A percentile compares a stretch with the other conserved stretches of the same genome.
These are phyloP conservation scores for Bombus polaris DNA, from an alignment of 1,140 invertebrate genomes.

Conservation along the genomic window DNA sequence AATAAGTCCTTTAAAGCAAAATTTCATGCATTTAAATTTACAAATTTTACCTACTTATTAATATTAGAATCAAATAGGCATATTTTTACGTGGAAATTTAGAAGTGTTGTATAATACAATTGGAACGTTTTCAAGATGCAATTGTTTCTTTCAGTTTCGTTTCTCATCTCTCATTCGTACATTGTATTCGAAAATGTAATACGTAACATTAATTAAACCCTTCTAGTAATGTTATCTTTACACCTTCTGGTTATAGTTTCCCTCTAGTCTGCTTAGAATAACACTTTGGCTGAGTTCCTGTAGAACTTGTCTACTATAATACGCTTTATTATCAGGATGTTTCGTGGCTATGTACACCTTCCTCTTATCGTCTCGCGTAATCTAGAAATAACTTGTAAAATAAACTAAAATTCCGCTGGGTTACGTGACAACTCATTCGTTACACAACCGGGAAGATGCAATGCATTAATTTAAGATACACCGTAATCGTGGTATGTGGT, in stretches of 20 bases:
- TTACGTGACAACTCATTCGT: constrained; percentile 17
- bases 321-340: constrained; percentile 27
- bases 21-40: no score
- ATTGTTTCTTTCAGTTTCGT: neutral
- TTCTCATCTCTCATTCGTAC: neutral
- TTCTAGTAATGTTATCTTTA: constrained; percentile 36
- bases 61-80: no score
- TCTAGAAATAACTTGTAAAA: neutral
- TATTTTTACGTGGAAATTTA: no score
- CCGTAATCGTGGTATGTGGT: neutral
- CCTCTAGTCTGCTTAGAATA: neutral
- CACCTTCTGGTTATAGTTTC: constrained; percentile 7
- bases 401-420: neutral
- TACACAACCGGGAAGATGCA: no score
- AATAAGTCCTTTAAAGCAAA: no score
- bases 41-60: no score
- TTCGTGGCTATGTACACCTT: neutral
- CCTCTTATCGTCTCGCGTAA: neutral
- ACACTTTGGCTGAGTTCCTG: neutral
- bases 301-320: neutral
- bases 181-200: constrained; percentile 1
- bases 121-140: neutral
- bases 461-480: neutral
- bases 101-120: neutral
- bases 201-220: constrained; percentile 1